A percentile compares a stretch with the other conserved stretches of the same genome.
These are phyloP conservation scores for Euplagia quadripunctaria DNA, from an alignment of 2,888 invertebrate species.

Conservation along the genomic window DNA sequence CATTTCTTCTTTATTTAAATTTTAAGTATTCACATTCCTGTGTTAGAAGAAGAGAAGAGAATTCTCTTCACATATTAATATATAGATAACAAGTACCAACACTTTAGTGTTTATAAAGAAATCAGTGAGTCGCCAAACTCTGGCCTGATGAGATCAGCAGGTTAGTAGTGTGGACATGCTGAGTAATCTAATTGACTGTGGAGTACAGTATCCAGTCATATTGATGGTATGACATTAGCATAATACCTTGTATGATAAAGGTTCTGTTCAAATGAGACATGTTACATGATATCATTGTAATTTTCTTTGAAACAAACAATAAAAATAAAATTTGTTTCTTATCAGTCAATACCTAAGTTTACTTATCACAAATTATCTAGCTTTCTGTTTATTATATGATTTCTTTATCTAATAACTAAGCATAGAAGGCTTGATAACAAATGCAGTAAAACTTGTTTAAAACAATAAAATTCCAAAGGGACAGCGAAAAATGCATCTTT, in stretches of 20 bases:
- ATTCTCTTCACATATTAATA: too few relatives aligned
- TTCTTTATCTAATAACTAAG: not conserved
- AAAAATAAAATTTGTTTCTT: not conserved
- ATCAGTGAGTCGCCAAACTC: too few relatives aligned
- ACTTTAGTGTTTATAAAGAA: too few relatives aligned
- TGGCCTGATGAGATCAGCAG: too few relatives aligned
- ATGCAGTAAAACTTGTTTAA: not conserved
- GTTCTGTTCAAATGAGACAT: fast-evolving
- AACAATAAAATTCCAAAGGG: not conserved
- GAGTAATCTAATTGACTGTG: too few relatives aligned
- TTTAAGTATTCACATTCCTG: too few relatives aligned
- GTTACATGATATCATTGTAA: not conserved
- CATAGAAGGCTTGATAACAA: not conserved
- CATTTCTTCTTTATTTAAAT: too few relatives aligned
- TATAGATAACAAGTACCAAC: too few relatives aligned
- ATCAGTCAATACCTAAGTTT: conserved; percentile 5
- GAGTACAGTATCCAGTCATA: not conserved
- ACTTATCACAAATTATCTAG: not conserved
- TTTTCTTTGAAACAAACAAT: not conserved
- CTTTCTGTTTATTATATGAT: not conserved
- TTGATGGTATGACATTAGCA: not conserved
- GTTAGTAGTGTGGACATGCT: too few relatives aligned
- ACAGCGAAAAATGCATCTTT: not conserved
- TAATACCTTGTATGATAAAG: not conserved
- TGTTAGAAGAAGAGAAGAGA: too few relatives aligned